Base-by-base conservation (phyloP, 2,888 invertebrate species). In the Drosophila borealis region DNA sequence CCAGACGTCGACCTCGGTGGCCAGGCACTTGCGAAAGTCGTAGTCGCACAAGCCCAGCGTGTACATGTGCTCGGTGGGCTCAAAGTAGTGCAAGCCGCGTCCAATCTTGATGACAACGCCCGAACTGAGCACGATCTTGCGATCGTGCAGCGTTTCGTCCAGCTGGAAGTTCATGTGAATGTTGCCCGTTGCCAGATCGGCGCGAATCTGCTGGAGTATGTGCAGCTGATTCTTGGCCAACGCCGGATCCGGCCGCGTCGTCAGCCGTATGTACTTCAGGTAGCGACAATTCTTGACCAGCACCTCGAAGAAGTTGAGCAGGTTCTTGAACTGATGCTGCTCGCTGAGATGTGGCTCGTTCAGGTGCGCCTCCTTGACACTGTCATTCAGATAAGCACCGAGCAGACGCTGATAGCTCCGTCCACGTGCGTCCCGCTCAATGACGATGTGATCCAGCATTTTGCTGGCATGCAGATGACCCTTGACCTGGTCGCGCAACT, bases 51-150 rank as follows among this genome's bases (percentile, higher is more conserved):
- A 93, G 1, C 98, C 98, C 2, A 98, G 90, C 2, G 39, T 60
- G 13, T 94, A 93, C 87, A 95, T 95, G 90, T 96, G 96, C 59
- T 94, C 94, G 21, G 94, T 94, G 0, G 95, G 94, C 92, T 96
- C 97, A 90, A 96, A 98, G 89, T 96, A 96, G 90, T 98, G 97
- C 68, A 98, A 92, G 0, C 98, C 98, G 87, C 98, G 93, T 4
- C 98, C 98, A 68, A 98, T 97, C 93, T 98, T 97, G 55, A 98
- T 95, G 13, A 97, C 95, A 96, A 97, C 97, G 0, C 98, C 98
- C 73, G 96, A 97, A 92, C 96, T 96, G 74, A 98, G 97, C 96
- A 94, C 94, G 60, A 98, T 96, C 93, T 97, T 96, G 80, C 98
- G 93, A 91, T 98, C 98, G 90, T 98, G 97, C 42, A 98, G 92